These are phyloP conservation scores for Trochalopteron elliotii DNA, from an alignment of 2,113 vertebrate species.

Conservation along the genomic window DNA sequence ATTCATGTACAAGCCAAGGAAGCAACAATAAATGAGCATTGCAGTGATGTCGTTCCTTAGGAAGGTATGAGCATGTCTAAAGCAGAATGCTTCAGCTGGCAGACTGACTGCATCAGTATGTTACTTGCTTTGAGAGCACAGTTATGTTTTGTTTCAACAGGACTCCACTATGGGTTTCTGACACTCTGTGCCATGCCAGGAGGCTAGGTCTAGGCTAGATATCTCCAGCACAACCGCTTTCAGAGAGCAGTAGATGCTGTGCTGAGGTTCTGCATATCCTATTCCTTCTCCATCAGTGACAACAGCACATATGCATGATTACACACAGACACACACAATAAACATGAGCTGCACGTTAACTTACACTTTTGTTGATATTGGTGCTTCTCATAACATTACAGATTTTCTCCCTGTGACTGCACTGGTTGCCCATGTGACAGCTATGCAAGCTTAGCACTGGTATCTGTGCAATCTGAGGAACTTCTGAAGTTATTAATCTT, in stretches of 20 bases:
- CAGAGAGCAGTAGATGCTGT: not conserved
- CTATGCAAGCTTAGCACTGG: not conserved
- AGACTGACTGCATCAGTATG: not conserved
- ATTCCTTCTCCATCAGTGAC: not conserved
- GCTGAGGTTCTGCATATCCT: not conserved
- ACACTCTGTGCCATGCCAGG: not conserved
- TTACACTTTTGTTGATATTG: fast-evolving
- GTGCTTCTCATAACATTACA: fast-evolving
- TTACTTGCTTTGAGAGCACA: not conserved
- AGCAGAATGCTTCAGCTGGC: not conserved
- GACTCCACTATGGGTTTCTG: not conserved
- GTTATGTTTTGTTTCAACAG: not conserved
- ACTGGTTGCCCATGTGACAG: not conserved
- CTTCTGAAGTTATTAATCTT: not conserved
- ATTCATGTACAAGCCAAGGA: not conserved
- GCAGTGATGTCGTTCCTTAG: not conserved
- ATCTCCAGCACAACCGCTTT: not conserved
- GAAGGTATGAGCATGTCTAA: not conserved
- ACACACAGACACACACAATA: not conserved
- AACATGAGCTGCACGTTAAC: not conserved
- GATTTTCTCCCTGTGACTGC: not conserved
- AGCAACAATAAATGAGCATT: fast-evolving
- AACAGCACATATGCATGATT: not conserved
- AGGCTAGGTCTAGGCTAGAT: not conserved
- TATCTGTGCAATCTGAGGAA: not conserved